These are phyloP conservation scores for Athetis lepigone DNA, from an alignment of 2,888 invertebrate genomes.

Conservation along the genomic window DNA sequence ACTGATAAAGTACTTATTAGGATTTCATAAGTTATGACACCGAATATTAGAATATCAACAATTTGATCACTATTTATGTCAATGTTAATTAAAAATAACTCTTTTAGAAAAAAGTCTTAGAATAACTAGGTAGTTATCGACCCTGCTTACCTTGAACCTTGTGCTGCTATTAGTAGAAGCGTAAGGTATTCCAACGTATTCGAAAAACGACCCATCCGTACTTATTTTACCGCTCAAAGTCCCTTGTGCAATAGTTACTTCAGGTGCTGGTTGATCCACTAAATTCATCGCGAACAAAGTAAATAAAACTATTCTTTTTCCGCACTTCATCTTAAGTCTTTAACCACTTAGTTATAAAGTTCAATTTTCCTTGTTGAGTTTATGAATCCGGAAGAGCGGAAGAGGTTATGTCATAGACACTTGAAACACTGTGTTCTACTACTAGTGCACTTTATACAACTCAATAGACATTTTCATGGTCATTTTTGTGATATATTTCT, in stretches of 20 bases:
- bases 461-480: neutral
- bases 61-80: neutral
- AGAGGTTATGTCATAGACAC: conserved; percentile 46
- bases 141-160: conserved; percentile 80
- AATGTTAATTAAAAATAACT: neutral
- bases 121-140: conserved; percentile 7
- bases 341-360: neutral
- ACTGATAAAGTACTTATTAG: neutral
- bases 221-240: conserved; percentile 82
- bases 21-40: conserved; percentile 33
- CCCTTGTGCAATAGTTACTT: conserved; percentile 82
- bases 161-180: conserved; percentile 77
- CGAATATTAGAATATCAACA: neutral
- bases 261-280: conserved; percentile 84
- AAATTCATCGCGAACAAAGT: conserved; percentile 81
- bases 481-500: neutral
- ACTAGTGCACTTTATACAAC: neutral
- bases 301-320: conserved; percentile 79
- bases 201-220: conserved; percentile 80
- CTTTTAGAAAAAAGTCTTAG: neutral
- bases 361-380: conserved; percentile 13
- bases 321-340: conserved; percentile 71
- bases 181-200: conserved; percentile 86
- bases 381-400: conserved; percentile 13
- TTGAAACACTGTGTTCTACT: neutral